phyloP scores from a whole-genome alignment of 2,113 vertebrate genomes.

The Tetrao urogallus region DNA sequence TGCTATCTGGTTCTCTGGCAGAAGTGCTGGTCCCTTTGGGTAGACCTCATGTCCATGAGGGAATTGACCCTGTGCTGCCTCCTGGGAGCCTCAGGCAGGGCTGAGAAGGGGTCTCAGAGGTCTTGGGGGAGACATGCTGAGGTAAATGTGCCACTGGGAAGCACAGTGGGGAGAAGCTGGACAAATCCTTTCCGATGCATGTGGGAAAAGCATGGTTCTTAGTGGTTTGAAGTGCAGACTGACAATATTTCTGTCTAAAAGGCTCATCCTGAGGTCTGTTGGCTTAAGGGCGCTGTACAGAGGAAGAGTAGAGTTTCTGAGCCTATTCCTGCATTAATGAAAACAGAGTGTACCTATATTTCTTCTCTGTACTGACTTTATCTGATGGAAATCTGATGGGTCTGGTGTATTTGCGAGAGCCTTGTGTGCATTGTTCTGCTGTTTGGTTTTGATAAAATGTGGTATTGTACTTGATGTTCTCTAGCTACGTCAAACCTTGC shows the following conservation, averaged over 20 bases:
- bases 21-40: neutral
- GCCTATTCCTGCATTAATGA: slow-evolving; percentile 48
- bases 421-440: slow-evolving; percentile 82
- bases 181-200: neutral
- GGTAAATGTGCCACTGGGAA: neutral
- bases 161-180: neutral
- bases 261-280: neutral
- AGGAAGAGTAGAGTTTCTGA: neutral
- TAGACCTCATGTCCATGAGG: neutral
- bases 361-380: slow-evolving; percentile 70
- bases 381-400: slow-evolving; percentile 73
- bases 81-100: neutral
- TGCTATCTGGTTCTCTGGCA: neutral
- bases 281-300: neutral
- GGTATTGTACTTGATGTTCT: slow-evolving; percentile 84
- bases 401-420: slow-evolving; percentile 68
- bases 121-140: neutral
- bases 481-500: slow-evolving; percentile 79
- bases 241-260: neutral
- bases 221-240: neutral
- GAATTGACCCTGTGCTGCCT: neutral
- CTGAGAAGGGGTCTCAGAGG: neutral
- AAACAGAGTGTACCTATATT: slow-evolving; percentile 65
- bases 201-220: neutral
- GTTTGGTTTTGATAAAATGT: slow-evolving; percentile 82